These are phyloP conservation scores for Drosophila flavopinicola DNA, from an alignment of 2,888 invertebrate genomes.

Conservation along the genomic window DNA sequence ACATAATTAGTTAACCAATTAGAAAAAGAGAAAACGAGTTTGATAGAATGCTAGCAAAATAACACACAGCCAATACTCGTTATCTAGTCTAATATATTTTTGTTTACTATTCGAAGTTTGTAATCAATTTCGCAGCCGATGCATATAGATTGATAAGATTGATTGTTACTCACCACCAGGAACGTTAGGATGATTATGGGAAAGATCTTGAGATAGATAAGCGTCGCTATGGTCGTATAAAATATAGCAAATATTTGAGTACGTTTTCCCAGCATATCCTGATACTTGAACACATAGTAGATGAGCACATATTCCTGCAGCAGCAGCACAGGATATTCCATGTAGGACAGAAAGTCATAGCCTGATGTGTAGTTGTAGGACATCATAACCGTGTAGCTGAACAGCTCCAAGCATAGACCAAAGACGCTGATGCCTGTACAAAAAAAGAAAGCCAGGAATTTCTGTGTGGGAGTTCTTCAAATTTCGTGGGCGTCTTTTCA, in stretches of 20 bases:
- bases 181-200: constrained; percentile 81
- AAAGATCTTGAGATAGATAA: constrained; percentile 84
- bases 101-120: constrained; percentile 3
- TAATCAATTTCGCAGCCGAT: constrained; percentile 34
- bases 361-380: constrained; percentile 91
- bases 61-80: background rate
- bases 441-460: background rate
- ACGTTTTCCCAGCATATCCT: constrained; percentile 85
- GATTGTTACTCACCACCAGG: constrained; percentile 84
- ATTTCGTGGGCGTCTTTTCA: constrained; percentile 79
- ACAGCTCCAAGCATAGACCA: constrained; percentile 84
- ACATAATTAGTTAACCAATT: constrained; percentile 35
- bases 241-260: constrained; percentile 80
- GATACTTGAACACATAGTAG: constrained; percentile 89
- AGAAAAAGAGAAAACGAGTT: constrained; percentile 43
- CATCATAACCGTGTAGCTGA: constrained; percentile 91
- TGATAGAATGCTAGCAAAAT: constrained; percentile 6
- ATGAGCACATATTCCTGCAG: constrained; percentile 90
- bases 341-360: constrained; percentile 90
- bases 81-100: constrained; percentile 18
- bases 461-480: constrained; percentile 8
- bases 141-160: background rate
- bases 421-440: constrained; percentile 82
- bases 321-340: constrained; percentile 93
- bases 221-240: constrained; percentile 84